phyloP scores from a whole-genome alignment of 2,113 vertebrate genomes.

The Cheirogaleus medius region DNA sequence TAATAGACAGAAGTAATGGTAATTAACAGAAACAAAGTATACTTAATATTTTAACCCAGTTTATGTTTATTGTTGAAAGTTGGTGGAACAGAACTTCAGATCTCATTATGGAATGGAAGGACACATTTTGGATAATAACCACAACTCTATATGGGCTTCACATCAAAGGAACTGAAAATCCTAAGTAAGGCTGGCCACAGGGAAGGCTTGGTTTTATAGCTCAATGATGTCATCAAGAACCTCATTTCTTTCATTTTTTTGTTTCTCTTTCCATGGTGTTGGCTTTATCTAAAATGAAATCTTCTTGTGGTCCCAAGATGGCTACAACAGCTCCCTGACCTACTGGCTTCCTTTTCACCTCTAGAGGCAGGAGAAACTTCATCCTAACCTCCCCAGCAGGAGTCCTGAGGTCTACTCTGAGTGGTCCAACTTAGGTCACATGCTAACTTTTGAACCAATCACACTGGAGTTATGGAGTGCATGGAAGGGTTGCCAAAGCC shows the following conservation, averaged over 20 bases:
- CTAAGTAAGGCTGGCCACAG: background rate
- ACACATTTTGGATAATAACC: background rate
- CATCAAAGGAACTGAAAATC: background rate
- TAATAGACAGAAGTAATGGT: background rate
- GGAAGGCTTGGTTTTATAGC: background rate
- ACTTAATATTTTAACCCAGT: background rate
- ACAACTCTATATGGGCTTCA: background rate
- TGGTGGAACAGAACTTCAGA: background rate
- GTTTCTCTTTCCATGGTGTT: background rate
- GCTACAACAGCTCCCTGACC: background rate
- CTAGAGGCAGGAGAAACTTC: background rate
- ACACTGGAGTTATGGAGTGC: background rate
- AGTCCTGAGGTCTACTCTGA: background rate
- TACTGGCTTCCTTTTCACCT: background rate
- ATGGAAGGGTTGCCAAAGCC: background rate
- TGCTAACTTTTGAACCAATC: background rate
- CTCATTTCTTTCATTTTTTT: constrained; percentile 3
- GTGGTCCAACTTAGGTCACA: background rate
- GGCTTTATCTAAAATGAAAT: background rate
- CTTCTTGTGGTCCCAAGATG: background rate
- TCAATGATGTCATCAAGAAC: background rate
- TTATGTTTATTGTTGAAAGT: background rate
- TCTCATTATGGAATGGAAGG: background rate
- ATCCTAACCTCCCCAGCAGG: background rate
- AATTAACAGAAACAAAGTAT: background rate